A percentile compares a stretch with the other conserved stretches of the same genome.
Evolutionary conservation across 2,888 invertebrate species (phyloP).

Genomic region (Drymonia ruficornis): DNA sequence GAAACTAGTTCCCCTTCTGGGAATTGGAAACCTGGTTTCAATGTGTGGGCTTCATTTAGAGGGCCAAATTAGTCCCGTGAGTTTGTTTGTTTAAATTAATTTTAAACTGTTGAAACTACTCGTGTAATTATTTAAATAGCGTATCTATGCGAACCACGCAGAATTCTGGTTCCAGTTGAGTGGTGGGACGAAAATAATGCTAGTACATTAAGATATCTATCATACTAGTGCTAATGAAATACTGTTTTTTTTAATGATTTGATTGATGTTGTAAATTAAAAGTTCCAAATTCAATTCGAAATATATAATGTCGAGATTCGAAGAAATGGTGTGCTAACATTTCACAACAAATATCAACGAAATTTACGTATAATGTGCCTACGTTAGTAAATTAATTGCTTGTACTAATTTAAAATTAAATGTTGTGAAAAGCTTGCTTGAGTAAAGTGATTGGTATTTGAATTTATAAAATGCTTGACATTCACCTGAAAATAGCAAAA

Average conservation of each 20-base stretch:
- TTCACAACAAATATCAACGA: not conserved
- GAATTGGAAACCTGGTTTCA: no score
- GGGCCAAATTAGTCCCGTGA: no score
- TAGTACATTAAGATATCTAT: not conserved
- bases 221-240: not conserved
- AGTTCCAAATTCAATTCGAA: not conserved
- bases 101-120: no score
- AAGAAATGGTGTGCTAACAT: not conserved
- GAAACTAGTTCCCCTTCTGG: no score
- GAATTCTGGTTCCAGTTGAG: no score
- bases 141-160: no score
- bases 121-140: no score
- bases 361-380: not conserved
- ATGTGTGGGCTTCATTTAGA: no score
- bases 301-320: not conserved
- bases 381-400: not conserved
- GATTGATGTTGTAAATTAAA: not conserved
- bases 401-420: conserved; percentile 1
- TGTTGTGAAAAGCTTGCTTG: not conserved
- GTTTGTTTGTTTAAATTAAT: no score
- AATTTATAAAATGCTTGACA: not conserved
- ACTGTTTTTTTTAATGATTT: not conserved
- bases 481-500: not conserved
- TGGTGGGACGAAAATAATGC: no score
- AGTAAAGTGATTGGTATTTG: not conserved